phyloP scores from a whole-genome alignment of 2,888 invertebrate genomes.

The Glyphotaelius pellucidus region DNA sequence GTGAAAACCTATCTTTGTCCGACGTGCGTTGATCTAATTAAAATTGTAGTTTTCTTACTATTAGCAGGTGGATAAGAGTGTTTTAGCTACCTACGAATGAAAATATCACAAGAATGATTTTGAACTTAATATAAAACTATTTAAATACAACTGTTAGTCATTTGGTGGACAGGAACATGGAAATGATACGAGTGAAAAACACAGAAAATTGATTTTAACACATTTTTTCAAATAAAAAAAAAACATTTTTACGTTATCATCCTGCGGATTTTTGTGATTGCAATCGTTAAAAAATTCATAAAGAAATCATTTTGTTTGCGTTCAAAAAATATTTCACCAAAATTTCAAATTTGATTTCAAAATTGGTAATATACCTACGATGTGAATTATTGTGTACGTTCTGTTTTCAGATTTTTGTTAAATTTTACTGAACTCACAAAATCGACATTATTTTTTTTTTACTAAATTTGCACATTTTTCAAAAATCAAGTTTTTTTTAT shows the following conservation, averaged over 20 bases:
- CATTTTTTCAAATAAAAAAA: neutral
- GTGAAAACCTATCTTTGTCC: neutral
- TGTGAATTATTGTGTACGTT: neutral
- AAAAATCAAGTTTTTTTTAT: neutral
- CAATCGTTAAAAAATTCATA: neutral
- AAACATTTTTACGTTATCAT: neutral
- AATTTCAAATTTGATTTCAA: neutral
- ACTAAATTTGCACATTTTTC: too few relatives aligned
- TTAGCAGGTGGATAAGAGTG: slow-evolving; percentile 23
- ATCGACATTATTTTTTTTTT: neutral
- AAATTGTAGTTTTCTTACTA: neutral
- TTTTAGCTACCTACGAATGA: slow-evolving; percentile 56
- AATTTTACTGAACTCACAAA: neutral
- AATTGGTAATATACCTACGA: neutral
- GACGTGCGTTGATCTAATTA: slow-evolving; percentile 11
- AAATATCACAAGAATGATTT: slow-evolving; percentile 63
- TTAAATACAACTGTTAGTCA: slow-evolving; percentile 43
- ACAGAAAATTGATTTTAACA: neutral
- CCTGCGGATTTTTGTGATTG: neutral
- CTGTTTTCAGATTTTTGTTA: neutral
- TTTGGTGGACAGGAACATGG: slow-evolving; percentile 47
- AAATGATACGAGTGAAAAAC: neutral
- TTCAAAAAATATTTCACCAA: neutral
- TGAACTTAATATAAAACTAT: slow-evolving; percentile 31
- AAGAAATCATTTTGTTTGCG: neutral